A percentile compares a stretch with the other conserved stretches of the same genome.
These are phyloP conservation scores for Eristalis pertinax DNA, from an alignment of 2,888 invertebrate species.

Conservation along the genomic window DNA sequence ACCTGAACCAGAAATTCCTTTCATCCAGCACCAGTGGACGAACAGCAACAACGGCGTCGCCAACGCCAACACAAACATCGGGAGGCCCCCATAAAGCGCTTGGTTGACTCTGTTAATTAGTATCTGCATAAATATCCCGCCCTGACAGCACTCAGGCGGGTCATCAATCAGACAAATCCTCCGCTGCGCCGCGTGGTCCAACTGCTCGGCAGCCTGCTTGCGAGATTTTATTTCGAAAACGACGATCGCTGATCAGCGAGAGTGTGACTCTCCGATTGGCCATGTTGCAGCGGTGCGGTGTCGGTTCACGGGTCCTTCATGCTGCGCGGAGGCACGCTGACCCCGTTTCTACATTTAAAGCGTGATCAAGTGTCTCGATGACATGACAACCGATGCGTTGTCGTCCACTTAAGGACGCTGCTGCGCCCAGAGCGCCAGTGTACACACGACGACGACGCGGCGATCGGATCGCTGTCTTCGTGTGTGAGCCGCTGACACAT, in stretches of 20 bases:
- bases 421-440: neutral
- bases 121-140: neutral
- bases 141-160: neutral
- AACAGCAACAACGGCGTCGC: neutral
- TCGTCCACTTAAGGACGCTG: slow-evolving; percentile 1
- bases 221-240: neutral
- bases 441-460: neutral
- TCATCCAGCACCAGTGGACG: neutral
- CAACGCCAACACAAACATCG: neutral
- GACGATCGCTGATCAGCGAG: neutral
- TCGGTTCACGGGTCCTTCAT: neutral
- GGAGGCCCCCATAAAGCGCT: neutral
- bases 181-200: neutral
- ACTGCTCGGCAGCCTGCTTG: neutral
- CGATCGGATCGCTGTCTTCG: neutral
- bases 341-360: neutral
- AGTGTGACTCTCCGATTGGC: neutral
- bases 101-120: neutral
- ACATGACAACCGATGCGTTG: neutral
- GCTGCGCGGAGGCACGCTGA: neutral
- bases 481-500: slow-evolving; percentile 1
- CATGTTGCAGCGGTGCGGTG: neutral
- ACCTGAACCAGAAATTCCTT: neutral
- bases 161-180: neutral
- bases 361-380: neutral